These are phyloP conservation scores for Smithornis capensis DNA, from an alignment of 2,113 vertebrate genomes.

Conservation along the genomic window DNA sequence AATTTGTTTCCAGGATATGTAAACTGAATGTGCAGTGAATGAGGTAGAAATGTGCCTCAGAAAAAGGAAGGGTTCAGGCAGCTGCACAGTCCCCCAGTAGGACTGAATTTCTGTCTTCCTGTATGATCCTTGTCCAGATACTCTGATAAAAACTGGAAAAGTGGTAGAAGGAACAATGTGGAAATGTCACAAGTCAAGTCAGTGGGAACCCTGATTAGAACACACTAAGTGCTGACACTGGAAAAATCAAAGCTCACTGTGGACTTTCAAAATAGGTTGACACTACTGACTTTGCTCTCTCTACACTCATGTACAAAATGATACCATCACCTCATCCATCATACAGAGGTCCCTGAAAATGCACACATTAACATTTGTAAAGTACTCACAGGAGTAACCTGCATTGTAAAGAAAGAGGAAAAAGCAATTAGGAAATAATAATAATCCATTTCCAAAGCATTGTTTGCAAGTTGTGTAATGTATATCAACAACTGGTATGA, in stretches of 20 bases:
- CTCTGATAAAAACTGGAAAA: neutral
- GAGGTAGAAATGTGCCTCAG: neutral
- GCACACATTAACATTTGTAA: neutral
- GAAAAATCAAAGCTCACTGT: neutral
- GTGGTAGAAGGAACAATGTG: neutral
- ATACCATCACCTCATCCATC: neutral
- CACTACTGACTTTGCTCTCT: neutral
- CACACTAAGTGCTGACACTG: neutral
- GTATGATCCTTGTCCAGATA: neutral
- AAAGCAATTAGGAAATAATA: neutral
- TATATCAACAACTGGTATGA: neutral
- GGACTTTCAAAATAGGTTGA: neutral
- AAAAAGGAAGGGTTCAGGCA: neutral
- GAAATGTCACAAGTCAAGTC: neutral
- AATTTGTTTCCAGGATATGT: neutral
- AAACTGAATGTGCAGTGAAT: neutral
- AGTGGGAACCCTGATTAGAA: neutral
- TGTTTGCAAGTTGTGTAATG: neutral
- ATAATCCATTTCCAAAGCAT: neutral
- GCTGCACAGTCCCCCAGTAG: neutral
- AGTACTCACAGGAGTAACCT: neutral
- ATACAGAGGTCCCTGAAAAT: neutral
- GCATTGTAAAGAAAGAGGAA: neutral
- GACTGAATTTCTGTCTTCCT: neutral
- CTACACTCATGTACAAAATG: neutral